phyloP scores from a whole-genome alignment of 1,140 invertebrate genomes.

The Ctenoplectra terminalis region DNA sequence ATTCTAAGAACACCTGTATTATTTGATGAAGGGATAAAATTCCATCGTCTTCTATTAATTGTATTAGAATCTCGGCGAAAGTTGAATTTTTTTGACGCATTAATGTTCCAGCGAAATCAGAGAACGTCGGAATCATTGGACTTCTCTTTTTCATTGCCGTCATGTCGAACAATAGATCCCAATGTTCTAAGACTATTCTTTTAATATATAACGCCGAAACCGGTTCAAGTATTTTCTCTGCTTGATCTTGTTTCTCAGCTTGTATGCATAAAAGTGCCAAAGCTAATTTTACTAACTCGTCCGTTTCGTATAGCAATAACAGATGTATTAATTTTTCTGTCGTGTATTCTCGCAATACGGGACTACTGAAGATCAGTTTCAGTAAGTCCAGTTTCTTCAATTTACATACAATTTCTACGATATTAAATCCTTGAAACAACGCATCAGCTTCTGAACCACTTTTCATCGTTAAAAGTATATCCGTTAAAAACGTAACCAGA shows the following conservation, averaged over 20 bases:
- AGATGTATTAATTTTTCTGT: constrained; percentile 84
- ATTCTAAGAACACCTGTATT: constrained; percentile 85
- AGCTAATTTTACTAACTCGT: constrained; percentile 79
- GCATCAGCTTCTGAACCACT: constrained; percentile 81
- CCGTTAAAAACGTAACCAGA: constrained; percentile 83
- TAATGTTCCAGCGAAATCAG: constrained; percentile 83
- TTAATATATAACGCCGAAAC: constrained; percentile 77
- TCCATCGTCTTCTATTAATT: constrained; percentile 77
- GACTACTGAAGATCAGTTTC: constrained; percentile 83
- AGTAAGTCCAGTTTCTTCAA: constrained; percentile 82
- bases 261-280: constrained; percentile 83
- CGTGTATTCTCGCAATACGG: constrained; percentile 84
- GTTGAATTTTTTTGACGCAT: constrained; percentile 81
- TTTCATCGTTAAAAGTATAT: constrained; percentile 79
- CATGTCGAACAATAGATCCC: constrained; percentile 83
- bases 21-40: constrained; percentile 82
- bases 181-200: constrained; percentile 79
- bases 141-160: constrained; percentile 74
- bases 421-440: constrained; percentile 80
- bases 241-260: constrained; percentile 82
- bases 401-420: constrained; percentile 82
- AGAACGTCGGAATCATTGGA: constrained; percentile 81
- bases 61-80: constrained; percentile 81
- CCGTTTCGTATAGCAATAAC: constrained; percentile 70
- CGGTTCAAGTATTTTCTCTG: constrained; percentile 79